Evolutionary conservation across 2,888 invertebrate genomes (phyloP).

Genomic region (Plusia festucae): DNA sequence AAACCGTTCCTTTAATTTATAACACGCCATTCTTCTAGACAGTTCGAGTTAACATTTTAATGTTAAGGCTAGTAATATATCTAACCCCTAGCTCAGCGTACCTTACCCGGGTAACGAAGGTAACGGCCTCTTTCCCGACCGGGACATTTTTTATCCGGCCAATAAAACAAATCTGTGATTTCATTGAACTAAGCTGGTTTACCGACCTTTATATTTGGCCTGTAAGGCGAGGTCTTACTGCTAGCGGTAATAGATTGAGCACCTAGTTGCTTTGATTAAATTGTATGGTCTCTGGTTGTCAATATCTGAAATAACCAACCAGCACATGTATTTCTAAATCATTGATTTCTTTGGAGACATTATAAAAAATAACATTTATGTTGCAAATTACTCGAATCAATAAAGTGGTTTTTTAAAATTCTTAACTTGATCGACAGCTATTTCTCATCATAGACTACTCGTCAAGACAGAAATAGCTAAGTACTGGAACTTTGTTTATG

Average conservation of each 20-base stretch:
- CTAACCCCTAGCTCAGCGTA: neutral
- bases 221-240: constrained; percentile 17
- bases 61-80: neutral
- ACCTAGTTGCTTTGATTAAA: neutral
- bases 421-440: too few species aligned
- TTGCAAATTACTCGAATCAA: too few species aligned
- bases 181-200: constrained; percentile 61
- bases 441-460: too few species aligned
- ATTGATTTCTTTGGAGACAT: too few species aligned
- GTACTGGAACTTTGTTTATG: too few species aligned
- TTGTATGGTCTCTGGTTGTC: neutral
- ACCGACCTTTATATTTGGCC: constrained; percentile 42
- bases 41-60: constrained; percentile 1
- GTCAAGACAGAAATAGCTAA: too few species aligned
- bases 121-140: constrained; percentile 26
- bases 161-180: constrained; percentile 59
- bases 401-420: too few species aligned
- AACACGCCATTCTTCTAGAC: neutral
- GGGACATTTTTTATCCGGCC: constrained; percentile 45
- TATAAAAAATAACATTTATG: too few species aligned
- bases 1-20: neutral
- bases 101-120: constrained; percentile 29
- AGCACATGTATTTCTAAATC: too few species aligned
- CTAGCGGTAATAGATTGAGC: constrained; percentile 13
- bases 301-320: too few species aligned